Conservation (phyloP, 2,797 vertebrate genomes). For the Thunnus albacares region DNA sequence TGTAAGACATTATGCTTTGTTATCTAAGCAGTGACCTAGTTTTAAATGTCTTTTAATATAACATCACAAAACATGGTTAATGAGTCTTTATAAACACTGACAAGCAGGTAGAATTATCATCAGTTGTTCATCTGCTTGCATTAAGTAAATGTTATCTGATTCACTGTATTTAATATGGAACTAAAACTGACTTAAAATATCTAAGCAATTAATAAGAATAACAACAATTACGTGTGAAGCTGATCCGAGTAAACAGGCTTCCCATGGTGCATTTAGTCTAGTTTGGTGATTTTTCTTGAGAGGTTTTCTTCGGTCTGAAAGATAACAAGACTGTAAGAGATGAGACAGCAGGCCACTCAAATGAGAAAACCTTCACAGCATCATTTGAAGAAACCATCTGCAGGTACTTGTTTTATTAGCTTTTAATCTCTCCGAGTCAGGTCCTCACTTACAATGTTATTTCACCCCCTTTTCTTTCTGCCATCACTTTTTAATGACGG, state of each 20-base stretch:
- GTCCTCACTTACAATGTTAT: constrained; percentile 3
- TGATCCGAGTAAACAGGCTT: neutral
- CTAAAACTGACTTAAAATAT: neutral
- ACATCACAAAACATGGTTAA: neutral
- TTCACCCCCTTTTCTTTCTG: neutral
- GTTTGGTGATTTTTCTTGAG: constrained; percentile 48
- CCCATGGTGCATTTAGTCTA: constrained; percentile 1
- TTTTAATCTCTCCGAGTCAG: constrained; percentile 13
- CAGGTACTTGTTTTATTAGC: constrained; percentile 19
- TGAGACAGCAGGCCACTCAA: constrained; percentile 54
- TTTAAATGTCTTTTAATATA: neutral
- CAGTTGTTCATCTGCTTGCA: constrained; percentile 8
- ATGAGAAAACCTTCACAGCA: constrained; percentile 64
- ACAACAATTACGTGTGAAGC: too few species aligned
- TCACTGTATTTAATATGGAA: constrained; percentile 24
- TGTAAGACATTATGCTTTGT: neutral
- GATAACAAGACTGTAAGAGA: constrained; percentile 57
- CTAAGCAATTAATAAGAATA: too few species aligned
- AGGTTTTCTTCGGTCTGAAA: constrained; percentile 58
- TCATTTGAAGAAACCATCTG: constrained; percentile 35
- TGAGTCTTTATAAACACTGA: constrained; percentile 6
- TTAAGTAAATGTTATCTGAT: constrained; percentile 19
- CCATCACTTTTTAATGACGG: constrained; percentile 6
- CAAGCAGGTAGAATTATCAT: neutral
- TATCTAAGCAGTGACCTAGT: neutral